Evolutionary conservation across 2,113 vertebrate genomes (phyloP), one percentile per base, ranked within the genome.

Genomic region (Aegypius monachus): DNA sequence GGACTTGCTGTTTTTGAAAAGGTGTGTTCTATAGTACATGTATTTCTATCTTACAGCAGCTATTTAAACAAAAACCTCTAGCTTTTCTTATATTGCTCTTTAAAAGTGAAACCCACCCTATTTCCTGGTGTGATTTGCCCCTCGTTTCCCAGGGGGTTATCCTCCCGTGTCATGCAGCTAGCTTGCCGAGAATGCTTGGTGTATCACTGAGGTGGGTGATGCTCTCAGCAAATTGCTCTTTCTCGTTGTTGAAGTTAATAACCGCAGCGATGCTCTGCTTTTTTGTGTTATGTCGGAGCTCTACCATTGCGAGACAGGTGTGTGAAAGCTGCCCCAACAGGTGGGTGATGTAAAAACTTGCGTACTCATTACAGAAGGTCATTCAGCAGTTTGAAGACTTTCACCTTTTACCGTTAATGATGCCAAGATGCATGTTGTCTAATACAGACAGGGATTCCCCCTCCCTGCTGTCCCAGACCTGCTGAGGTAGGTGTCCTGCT

Each of bases 81-180:
- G 11, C 8, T 78, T 65, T 62, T 72, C n/a, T 89, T 55, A 5
- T 32, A 25, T 43, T 27, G 19, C 25, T 56, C 34, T 78, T 56
- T 21, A 23, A 25, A 75, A 80, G 38, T 48, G 52, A 59, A 71
- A 79, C 23, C 3, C 36, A 26, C 52, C 2, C 0, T 20, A 73
- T 85, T 56, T 84, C 52, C 52, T 23, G 21, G 13, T 31, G n/a
- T 50, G 62, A 19, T 31, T 73, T 11, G 22, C 50, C 52, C 48
- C 58, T 42, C 3, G 0, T 26, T 67, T 88, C 40, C 26, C 29
- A 25, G 53, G 22, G 29, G 29, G 2, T 53, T 43, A 27, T 50
- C 36, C 43, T 47, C 23, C 26, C 3, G 1, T 14, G 23, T 4
- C 27, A 4, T 1, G 1, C 31, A n/a, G 19, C 40, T 43, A 16